phyloP scores from a whole-genome alignment of 2,797 vertebrate species.

The Phoeniculus purpureus region DNA sequence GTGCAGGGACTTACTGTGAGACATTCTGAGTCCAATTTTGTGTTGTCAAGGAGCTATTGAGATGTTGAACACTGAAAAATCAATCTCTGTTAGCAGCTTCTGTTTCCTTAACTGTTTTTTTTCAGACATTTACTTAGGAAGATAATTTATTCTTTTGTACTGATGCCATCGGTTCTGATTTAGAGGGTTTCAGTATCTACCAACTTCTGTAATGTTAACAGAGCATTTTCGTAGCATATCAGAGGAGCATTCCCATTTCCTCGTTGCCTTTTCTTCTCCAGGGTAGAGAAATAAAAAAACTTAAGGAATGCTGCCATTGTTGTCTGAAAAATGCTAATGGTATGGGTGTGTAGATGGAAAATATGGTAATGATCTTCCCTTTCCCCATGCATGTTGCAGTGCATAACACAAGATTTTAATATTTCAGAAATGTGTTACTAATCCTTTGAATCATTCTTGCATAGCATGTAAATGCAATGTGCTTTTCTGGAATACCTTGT shows the following conservation, averaged over 20 bases:
- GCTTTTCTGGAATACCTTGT: conserved; percentile 3
- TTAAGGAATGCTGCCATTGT: background rate
- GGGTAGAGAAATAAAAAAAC: background rate
- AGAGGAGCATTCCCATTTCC: background rate
- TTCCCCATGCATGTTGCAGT: background rate
- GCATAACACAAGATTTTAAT: background rate
- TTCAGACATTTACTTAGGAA: background rate
- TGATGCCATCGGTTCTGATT: background rate
- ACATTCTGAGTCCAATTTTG: background rate
- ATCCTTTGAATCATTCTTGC: background rate
- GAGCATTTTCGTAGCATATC: background rate
- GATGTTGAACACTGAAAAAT: background rate
- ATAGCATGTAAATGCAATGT: background rate
- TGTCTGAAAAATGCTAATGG: background rate
- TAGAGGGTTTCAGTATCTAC: background rate
- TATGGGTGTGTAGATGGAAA: background rate
- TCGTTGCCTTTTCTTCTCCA: background rate
- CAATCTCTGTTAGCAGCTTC: background rate
- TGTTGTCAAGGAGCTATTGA: background rate
- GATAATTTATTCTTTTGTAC: background rate
- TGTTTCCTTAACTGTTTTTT: background rate
- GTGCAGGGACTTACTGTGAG: background rate
- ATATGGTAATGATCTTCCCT: background rate
- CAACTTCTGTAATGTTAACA: background rate
- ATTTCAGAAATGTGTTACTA: background rate